phyloP scores from a whole-genome alignment of 2,888 invertebrate species.

The Synanthedon andrenaeformis region DNA sequence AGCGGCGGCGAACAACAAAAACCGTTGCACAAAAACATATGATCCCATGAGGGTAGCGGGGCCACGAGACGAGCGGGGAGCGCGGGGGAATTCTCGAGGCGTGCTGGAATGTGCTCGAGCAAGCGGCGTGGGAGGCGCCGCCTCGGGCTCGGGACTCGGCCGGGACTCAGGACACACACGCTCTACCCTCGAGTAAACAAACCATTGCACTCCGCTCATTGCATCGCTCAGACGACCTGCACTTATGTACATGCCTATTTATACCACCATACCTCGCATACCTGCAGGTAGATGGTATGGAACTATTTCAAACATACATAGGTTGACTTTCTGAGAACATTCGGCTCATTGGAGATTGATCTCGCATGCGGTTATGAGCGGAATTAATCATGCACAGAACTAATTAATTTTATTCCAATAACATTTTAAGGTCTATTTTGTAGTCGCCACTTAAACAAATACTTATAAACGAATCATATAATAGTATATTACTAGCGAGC shows the following conservation, averaged over 20 bases:
- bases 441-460: too few species aligned
- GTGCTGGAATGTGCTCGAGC: slow-evolving; percentile 68
- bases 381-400: too few species aligned
- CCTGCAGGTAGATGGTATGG: too few species aligned
- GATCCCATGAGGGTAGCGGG: slow-evolving; percentile 63
- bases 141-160: slow-evolving; percentile 35
- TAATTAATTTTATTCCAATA: too few species aligned
- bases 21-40: slow-evolving; percentile 72
- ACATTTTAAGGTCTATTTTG: too few species aligned
- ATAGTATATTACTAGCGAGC: too few species aligned
- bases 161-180: slow-evolving; percentile 36
- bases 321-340: too few species aligned
- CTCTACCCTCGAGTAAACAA: slow-evolving; percentile 57
- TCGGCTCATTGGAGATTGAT: too few species aligned
- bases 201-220: slow-evolving; percentile 34
- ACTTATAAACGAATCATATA: too few species aligned
- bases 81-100: slow-evolving; percentile 48
- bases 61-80: slow-evolving; percentile 18
- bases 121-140: slow-evolving; percentile 68
- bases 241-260: neutral
- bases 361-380: too few species aligned
- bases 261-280: slow-evolving; percentile 1
- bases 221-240: slow-evolving; percentile 14
- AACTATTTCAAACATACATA: too few species aligned
- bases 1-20: slow-evolving; percentile 68